Evolutionary conservation across 2,797 vertebrate species (phyloP).

Genomic region (Eupleurogrammus muticus): DNA sequence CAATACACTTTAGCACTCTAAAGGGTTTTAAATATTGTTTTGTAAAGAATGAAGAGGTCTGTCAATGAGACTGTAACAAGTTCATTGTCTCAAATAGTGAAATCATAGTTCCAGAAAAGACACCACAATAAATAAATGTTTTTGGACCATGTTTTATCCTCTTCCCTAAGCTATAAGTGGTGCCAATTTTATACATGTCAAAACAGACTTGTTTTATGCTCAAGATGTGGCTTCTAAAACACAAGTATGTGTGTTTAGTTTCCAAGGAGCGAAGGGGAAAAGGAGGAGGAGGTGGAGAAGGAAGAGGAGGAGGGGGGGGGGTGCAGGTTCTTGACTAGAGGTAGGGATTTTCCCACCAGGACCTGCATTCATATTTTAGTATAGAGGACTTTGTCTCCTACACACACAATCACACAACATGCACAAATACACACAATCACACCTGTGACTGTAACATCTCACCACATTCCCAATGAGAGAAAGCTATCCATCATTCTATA

Average conservation of each 20-base stretch:
- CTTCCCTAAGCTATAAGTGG: not conserved
- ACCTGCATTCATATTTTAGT: slow-evolving; percentile 38
- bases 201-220: slow-evolving; percentile 26
- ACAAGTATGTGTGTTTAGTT: slow-evolving; percentile 44
- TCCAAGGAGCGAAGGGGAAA: slow-evolving; percentile 33
- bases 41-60: not conserved
- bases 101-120: not conserved
- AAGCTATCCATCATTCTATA: slow-evolving; percentile 39
- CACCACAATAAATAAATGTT: not conserved
- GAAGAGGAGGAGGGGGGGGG: slow-evolving; percentile 10
- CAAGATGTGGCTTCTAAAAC: slow-evolving; percentile 31
- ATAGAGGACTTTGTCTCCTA: not conserved
- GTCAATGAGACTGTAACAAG: not conserved
- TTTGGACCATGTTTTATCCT: slow-evolving; percentile 13
- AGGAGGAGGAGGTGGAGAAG: slow-evolving; percentile 13
- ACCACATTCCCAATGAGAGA: slow-evolving; percentile 36
- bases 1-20: too few relatives aligned
- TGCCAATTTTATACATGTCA: slow-evolving; percentile 32
- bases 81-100: not conserved
- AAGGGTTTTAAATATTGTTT: not conserved
- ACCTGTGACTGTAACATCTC: slow-evolving; percentile 55
- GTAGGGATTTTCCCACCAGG: slow-evolving; percentile 74
- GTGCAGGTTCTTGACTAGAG: slow-evolving; percentile 64
- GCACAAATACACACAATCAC: slow-evolving; percentile 34
- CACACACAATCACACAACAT: slow-evolving; percentile 6